A percentile compares a stretch with the other conserved stretches of the same genome.
These are phyloP conservation scores for Phlogophora meticulosa DNA, from an alignment of 2,888 invertebrate species.

Conservation along the genomic window DNA sequence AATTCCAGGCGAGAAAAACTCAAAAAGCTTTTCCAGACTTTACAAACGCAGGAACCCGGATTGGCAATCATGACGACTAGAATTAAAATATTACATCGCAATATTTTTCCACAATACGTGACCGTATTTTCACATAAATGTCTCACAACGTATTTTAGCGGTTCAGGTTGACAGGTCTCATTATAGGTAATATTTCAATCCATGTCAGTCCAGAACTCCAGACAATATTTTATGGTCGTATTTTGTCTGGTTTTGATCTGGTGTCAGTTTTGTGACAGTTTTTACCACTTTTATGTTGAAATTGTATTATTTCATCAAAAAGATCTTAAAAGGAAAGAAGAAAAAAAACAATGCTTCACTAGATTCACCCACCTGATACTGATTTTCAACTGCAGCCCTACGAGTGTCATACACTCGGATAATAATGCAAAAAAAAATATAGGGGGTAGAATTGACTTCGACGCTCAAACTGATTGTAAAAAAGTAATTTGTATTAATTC, in stretches of 20 bases:
- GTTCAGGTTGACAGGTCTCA: slow-evolving; percentile 46
- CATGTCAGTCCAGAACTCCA: slow-evolving; percentile 18
- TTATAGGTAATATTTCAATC: slow-evolving; percentile 58
- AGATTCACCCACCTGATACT: too few species aligned
- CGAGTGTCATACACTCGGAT: too few species aligned
- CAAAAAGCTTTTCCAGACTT: background rate
- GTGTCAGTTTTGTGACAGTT: slow-evolving; percentile 7
- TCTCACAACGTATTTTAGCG: slow-evolving; percentile 42
- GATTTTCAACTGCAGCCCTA: too few species aligned
- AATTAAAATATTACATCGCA: slow-evolving; percentile 20
- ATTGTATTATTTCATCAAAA: background rate
- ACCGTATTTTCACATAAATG: slow-evolving; percentile 35
- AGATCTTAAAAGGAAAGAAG: background rate
- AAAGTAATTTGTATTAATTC: too few species aligned
- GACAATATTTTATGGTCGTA: slow-evolving; percentile 34
- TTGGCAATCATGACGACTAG: background rate
- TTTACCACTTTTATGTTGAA: slow-evolving; percentile 2
- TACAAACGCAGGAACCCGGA: background rate
- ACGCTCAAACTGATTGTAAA: too few species aligned
- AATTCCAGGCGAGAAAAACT: background rate
- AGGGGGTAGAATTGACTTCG: too few species aligned
- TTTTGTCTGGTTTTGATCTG: too few species aligned
- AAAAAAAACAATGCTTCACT: too few species aligned
- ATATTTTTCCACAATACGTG: slow-evolving; percentile 31
- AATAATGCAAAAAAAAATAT: too few species aligned